These are phyloP conservation scores for Raja brachyura DNA, from an alignment of 2,113 vertebrate genomes.

Conservation along the genomic window DNA sequence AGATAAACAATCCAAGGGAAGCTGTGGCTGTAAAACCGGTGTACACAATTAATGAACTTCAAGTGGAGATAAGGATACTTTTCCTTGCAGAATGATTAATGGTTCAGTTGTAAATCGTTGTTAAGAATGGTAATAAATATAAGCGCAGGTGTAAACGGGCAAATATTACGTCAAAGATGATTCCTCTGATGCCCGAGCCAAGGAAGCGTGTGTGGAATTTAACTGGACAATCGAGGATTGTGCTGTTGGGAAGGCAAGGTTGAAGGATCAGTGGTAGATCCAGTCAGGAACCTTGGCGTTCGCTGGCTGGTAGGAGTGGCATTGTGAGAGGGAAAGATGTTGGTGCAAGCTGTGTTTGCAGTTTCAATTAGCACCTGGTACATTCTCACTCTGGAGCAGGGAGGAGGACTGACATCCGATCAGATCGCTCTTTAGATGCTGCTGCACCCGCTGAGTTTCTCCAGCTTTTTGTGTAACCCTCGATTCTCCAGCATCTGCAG, in stretches of 20 bases:
- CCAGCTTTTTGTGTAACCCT: too few relatives aligned
- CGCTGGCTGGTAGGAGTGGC: background rate
- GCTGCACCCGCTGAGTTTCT: too few relatives aligned
- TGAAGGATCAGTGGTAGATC: background rate
- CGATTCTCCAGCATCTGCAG: too few relatives aligned
- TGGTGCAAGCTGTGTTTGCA: background rate
- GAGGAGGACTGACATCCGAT: background rate
- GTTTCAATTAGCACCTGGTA: too few relatives aligned
- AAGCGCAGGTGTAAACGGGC: background rate
- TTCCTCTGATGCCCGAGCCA: background rate
- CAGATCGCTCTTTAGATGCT: too few relatives aligned
- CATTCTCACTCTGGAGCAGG: background rate
- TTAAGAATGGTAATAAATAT: background rate
- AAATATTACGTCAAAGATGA: background rate
- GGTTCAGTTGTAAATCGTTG: background rate
- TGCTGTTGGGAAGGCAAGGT: background rate
- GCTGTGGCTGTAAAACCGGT: background rate
- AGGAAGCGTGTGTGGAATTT: background rate
- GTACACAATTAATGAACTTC: constrained; percentile 20
- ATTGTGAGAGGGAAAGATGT: background rate
- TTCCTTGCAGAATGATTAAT: background rate
- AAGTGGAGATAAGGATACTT: background rate
- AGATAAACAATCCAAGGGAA: background rate
- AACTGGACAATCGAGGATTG: background rate
- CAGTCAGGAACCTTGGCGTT: background rate